phyloP scores from a whole-genome alignment of 2,797 vertebrate genomes.

The Furcifer pardalis region DNA sequence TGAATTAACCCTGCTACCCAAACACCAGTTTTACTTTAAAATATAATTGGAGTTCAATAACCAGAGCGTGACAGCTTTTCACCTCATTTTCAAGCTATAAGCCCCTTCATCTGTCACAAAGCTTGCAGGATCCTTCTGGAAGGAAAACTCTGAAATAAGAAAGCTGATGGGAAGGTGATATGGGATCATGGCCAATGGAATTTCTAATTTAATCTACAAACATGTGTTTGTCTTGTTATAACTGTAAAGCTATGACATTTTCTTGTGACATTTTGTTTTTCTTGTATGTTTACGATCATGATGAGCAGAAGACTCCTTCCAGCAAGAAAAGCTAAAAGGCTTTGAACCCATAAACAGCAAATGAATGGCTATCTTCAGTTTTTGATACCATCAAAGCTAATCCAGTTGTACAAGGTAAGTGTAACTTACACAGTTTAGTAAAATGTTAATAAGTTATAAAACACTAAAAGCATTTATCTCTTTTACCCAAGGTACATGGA shows the following conservation, averaged over 20 bases:
- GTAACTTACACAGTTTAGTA: slow-evolving; percentile 48
- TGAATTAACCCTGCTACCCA: not conserved
- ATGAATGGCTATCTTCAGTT: slow-evolving; percentile 77
- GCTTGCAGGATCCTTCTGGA: not conserved
- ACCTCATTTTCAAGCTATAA: not conserved
- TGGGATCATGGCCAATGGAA: not conserved
- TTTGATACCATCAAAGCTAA: slow-evolving; percentile 65
- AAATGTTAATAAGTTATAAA: slow-evolving; percentile 63
- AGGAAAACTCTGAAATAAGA: not conserved
- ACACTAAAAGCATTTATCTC: slow-evolving; percentile 64
- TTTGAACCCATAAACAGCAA: slow-evolving; percentile 74
- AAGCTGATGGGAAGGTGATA: no score
- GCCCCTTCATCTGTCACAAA: not conserved
- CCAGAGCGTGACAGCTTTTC: not conserved
- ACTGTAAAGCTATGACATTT: slow-evolving; percentile 50
- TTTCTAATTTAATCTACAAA: not conserved
- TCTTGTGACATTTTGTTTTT: slow-evolving; percentile 38
- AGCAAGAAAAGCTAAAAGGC: slow-evolving; percentile 54
- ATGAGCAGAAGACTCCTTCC: slow-evolving; percentile 33
- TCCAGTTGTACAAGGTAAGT: slow-evolving; percentile 60
- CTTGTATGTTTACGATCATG: slow-evolving; percentile 53
- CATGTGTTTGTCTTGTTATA: slow-evolving; percentile 44
- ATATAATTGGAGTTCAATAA: no score
- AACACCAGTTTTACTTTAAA: not conserved
- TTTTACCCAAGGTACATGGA: slow-evolving; percentile 61